A percentile compares a stretch with the other conserved stretches of the same genome.
phyloP scores from a whole-genome alignment of 1,140 invertebrate species.

The Anastrepha obliqua region DNA sequence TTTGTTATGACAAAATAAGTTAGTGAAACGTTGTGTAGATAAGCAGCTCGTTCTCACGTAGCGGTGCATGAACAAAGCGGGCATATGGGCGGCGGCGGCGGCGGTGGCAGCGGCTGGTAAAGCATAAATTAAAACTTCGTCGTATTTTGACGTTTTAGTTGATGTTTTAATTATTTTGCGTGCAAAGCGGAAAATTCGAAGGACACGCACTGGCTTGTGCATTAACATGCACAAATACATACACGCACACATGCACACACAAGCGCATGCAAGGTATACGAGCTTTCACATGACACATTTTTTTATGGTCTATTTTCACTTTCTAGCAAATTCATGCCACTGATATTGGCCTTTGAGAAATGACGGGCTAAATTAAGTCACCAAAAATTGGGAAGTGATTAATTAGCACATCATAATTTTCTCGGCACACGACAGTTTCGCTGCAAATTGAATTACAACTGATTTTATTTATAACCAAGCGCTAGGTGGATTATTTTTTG shows the following conservation, averaged over 20 bases:
- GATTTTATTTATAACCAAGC: not conserved
- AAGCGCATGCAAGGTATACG: not conserved
- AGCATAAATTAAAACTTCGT: slow-evolving; percentile 43
- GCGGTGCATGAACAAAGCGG: not conserved
- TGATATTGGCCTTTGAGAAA: slow-evolving; percentile 10
- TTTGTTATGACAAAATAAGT: slow-evolving; percentile 55
- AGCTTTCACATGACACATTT: not conserved
- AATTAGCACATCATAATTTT: slow-evolving; percentile 54
- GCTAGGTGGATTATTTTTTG: not conserved
- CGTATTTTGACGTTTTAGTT: slow-evolving; percentile 48
- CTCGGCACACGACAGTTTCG: slow-evolving; percentile 6
- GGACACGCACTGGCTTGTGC: not conserved
- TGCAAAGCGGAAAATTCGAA: slow-evolving; percentile 54
- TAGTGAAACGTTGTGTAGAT: slow-evolving; percentile 15
- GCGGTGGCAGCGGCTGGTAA: not conserved
- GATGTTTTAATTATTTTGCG: slow-evolving; percentile 55
- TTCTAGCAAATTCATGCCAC: not conserved
- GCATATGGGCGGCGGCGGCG: not conserved
- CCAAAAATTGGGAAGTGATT: slow-evolving; percentile 53
- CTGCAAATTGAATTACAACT: not conserved
- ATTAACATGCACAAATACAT: not conserved
- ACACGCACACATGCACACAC: not conserved
- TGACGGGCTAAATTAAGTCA: not conserved
- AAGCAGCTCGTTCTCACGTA: not conserved
- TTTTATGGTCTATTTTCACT: not conserved